phyloP scores from a whole-genome alignment of 2,797 vertebrate genomes.

The Stomatorhinus walkeri region DNA sequence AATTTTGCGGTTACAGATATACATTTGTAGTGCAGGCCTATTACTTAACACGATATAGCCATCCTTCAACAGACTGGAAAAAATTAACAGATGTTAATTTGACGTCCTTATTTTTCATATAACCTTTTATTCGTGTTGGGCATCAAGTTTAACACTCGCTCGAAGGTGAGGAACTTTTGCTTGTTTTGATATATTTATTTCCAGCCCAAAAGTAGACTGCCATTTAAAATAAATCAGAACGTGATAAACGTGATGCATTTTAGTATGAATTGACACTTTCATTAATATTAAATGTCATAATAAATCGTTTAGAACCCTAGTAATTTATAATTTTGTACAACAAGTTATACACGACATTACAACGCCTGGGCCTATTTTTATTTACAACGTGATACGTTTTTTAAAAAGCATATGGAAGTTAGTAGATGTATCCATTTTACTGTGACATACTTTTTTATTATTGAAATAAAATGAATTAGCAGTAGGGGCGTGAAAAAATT shows the following conservation, averaged over 20 bases:
- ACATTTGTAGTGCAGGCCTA: not conserved
- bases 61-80: not conserved
- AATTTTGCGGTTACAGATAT: not conserved
- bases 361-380: not conserved
- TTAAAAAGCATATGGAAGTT: not conserved
- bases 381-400: not conserved
- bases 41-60: not conserved
- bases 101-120: not conserved
- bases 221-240: not conserved
- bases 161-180: not conserved
- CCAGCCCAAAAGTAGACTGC: not conserved
- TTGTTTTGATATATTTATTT: not conserved
- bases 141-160: not conserved
- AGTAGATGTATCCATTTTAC: not conserved
- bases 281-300: not conserved
- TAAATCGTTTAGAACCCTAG: not conserved
- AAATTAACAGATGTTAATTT: not conserved
- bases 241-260: not conserved
- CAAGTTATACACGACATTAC: not conserved
- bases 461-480: not conserved
- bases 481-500: not conserved
- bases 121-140: not conserved
- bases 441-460: not conserved
- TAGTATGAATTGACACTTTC: not conserved
- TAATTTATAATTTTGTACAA: not conserved